Conservation (phyloP, 2,797 vertebrate species). For the Calcarius lapponicus region DNA sequence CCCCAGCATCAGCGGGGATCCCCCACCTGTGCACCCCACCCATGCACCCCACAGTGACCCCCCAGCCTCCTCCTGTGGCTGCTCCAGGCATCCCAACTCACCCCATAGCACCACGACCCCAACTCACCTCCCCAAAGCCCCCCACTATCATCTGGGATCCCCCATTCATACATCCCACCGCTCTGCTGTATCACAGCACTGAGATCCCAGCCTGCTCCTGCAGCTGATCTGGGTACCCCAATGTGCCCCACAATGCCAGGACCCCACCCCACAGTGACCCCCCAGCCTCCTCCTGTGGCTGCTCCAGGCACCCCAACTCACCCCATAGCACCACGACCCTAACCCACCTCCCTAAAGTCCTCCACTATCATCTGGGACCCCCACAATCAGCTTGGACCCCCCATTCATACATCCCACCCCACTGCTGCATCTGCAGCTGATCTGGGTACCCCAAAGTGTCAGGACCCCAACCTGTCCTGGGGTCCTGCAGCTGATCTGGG, state of each 20-base stretch:
- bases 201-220: too few species aligned
- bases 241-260: too few species aligned
- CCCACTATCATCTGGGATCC: neutral
- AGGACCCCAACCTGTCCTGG: too few species aligned
- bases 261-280: too few species aligned
- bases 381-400: neutral
- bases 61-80: neutral
- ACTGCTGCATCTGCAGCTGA: neutral
- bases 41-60: neutral
- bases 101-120: neutral
- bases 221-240: too few species aligned
- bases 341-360: neutral
- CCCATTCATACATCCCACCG: neutral
- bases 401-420: neutral
- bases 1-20: too few species aligned
- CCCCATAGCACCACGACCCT: neutral
- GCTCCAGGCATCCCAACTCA: rapidly evolving
- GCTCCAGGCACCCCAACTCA: rapidly evolving
- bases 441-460: too few species aligned
- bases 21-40: too few species aligned
- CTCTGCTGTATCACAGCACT: neutral
- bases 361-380: neutral
- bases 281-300: neutral
- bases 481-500: too few species aligned
- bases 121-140: neutral